These are phyloP conservation scores for Daboia siamensis DNA, from an alignment of 2,113 vertebrate species.

Conservation along the genomic window DNA sequence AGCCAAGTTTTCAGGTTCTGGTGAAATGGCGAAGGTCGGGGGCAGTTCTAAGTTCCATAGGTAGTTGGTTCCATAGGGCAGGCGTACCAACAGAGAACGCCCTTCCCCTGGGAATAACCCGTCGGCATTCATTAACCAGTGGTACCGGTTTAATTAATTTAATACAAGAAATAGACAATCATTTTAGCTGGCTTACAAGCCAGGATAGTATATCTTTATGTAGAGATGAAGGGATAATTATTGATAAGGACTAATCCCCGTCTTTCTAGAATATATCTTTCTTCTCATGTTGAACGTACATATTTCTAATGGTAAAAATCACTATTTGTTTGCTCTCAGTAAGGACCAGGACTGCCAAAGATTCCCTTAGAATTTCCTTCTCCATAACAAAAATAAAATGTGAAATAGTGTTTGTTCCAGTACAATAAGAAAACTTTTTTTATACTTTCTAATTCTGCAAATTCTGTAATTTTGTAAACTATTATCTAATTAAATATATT, in stretches of 20 bases:
- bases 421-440: background rate
- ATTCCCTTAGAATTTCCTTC: background rate
- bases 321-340: background rate
- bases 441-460: conserved; percentile 18
- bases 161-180: background rate
- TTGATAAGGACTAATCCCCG: background rate
- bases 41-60: too few species aligned
- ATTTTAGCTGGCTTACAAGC: background rate
- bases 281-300: background rate
- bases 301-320: background rate
- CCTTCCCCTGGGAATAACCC: too few species aligned
- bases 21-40: too few species aligned
- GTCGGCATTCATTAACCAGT: too few species aligned
- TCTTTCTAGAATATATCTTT: background rate
- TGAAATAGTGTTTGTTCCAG: background rate
- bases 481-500: conserved; percentile 21
- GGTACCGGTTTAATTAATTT: too few species aligned
- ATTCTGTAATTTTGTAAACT: conserved; percentile 1
- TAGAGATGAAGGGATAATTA: background rate
- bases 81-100: too few species aligned
- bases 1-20: too few species aligned
- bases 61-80: too few species aligned
- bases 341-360: background rate
- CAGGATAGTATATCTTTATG: background rate
- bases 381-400: background rate